Evolutionary conservation across 2,888 invertebrate genomes (phyloP).

Genomic region (Dicyrtomina minuta): DNA sequence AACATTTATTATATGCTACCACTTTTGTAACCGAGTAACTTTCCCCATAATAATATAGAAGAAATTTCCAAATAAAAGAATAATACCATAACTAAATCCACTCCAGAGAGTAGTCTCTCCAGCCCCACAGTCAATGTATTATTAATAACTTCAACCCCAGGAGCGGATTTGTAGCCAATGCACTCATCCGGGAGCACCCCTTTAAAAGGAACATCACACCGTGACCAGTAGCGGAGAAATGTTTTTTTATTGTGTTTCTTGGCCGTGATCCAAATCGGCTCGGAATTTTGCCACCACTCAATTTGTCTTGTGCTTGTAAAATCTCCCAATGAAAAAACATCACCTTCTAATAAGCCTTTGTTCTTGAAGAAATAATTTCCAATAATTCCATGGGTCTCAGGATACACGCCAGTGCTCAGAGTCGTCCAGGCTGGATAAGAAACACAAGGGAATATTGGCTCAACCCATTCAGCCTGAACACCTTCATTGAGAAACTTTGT

Average conservation of each 20-base stretch:
- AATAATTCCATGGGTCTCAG: conserved; percentile 56
- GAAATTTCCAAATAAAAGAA: not conserved
- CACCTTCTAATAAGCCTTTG: not conserved
- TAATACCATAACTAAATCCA: conserved; percentile 54
- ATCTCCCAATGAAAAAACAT: conserved; percentile 44
- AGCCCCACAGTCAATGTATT: conserved; percentile 52
- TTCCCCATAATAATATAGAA: not conserved
- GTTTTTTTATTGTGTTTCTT: conserved; percentile 53
- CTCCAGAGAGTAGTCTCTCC: conserved; percentile 52
- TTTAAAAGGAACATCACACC: conserved; percentile 54
- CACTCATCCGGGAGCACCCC: conserved; percentile 51
- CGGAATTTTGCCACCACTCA: conserved; percentile 54
- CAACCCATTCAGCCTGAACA: conserved; percentile 54
- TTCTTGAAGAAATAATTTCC: conserved; percentile 56
- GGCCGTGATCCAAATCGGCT: conserved; percentile 56
- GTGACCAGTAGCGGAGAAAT: conserved; percentile 50
- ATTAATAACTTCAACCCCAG: conserved; percentile 46
- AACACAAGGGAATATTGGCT: conserved; percentile 54
- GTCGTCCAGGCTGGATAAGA: conserved; percentile 55
- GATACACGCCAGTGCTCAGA: conserved; percentile 54
- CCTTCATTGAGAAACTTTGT: conserved; percentile 53
- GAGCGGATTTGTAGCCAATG: conserved; percentile 42
- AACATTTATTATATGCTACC: no score
- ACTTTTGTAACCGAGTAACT: no score
- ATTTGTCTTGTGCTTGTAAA: conserved; percentile 39